Conservation (phyloP, 2,888 invertebrate genomes). For the Caenorhabditis becei region DNA sequence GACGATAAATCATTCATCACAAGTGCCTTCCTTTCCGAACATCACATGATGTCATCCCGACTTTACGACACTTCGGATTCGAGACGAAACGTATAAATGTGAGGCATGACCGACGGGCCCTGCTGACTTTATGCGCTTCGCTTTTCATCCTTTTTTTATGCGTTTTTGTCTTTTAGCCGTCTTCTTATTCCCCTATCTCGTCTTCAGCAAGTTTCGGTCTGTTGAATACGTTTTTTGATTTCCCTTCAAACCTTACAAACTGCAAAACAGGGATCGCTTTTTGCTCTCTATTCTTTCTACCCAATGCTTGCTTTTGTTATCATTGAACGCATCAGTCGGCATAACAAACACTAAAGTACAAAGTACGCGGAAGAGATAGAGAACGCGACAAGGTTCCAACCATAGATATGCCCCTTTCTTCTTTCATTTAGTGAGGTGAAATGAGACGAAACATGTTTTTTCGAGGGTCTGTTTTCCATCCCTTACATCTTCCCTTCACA, state of each 20-base stretch:
- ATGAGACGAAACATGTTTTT: conserved; percentile 29
- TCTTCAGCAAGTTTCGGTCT: not conserved
- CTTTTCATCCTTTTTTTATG: not conserved
- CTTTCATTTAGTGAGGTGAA: not conserved
- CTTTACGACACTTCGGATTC: conserved; percentile 4
- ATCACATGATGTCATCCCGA: conserved; percentile 9
- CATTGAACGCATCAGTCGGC: conserved; percentile 15
- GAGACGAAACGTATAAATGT: conserved; percentile 7
- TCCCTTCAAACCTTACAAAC: too few relatives aligned
- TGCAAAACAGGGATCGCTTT: not conserved
- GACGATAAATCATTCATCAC: conserved; percentile 34
- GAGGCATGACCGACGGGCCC: not conserved
- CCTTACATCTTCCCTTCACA: not conserved
- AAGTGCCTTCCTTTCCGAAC: conserved; percentile 5
- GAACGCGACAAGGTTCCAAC: conserved; percentile 9
- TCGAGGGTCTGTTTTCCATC: conserved; percentile 5
- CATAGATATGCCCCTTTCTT: not conserved
- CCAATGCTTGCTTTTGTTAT: conserved; percentile 18
- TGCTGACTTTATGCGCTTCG: conserved; percentile 1
- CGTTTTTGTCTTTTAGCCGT: not conserved
- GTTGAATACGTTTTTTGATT: not conserved
- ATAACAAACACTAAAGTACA: conserved; percentile 43
- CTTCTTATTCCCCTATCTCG: not conserved
- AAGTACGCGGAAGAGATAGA: conserved; percentile 28
- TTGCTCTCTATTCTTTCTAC: not conserved